phyloP scores from a whole-genome alignment of 2,888 invertebrate genomes.

The Pseudanteris insignis region DNA sequence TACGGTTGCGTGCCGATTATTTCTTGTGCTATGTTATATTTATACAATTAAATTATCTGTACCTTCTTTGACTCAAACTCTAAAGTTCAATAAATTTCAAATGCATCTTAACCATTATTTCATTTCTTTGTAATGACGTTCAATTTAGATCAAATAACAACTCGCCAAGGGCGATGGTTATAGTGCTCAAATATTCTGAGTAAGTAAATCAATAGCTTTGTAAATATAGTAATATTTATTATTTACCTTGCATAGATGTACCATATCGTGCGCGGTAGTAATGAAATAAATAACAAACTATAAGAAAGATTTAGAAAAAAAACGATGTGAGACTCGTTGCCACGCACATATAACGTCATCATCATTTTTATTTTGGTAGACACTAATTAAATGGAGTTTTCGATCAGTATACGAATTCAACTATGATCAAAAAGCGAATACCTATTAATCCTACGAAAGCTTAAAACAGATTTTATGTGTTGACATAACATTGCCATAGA shows the following conservation, averaged over 20 bases:
- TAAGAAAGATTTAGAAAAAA: no score
- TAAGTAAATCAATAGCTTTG: constrained; percentile 41
- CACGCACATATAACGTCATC: constrained; percentile 10
- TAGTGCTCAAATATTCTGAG: no score
- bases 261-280: constrained; percentile 25
- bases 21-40: constrained; percentile 43
- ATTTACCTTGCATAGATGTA: constrained; percentile 27
- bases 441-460: no score
- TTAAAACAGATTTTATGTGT: no score
- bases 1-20: constrained; percentile 59
- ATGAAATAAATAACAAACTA: no score
- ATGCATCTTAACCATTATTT: constrained; percentile 3
- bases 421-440: no score
- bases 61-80: neutral
- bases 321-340: constrained; percentile 23
- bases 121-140: constrained; percentile 2
- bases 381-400: no score
- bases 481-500: no score
- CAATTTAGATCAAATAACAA: constrained; percentile 13
- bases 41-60: constrained; percentile 16
- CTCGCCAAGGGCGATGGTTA: constrained; percentile 16
- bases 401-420: constrained; percentile 15
- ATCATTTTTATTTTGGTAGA: constrained; percentile 8
- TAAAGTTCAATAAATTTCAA: constrained; percentile 14
- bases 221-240: constrained; percentile 36